Percentiles rank a stretch among this genome's conserved stretches.
Evolutionary conservation across 1,140 invertebrate genomes (phyloP).

Genomic region (Grapholita molesta): DNA sequence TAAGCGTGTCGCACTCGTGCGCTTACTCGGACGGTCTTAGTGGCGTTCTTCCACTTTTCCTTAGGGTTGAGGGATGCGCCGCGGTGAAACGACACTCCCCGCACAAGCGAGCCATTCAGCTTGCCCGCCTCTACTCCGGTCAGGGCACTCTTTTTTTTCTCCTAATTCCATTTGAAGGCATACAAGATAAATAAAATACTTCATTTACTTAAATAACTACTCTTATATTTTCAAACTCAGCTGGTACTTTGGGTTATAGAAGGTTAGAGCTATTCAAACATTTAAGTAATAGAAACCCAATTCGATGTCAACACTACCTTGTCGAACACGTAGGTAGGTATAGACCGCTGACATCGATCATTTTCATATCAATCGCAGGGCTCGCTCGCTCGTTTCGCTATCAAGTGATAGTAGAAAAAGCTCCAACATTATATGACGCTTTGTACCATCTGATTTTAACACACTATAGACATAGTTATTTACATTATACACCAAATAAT

Average conservation of each 20-base stretch:
- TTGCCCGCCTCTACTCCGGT: conserved; percentile 78
- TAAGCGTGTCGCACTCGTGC: conserved; percentile 27
- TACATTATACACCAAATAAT: neutral
- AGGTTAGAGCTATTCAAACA: neutral
- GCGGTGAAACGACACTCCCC: conserved; percentile 75
- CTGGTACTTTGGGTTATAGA: neutral
- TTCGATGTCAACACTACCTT: too few species aligned
- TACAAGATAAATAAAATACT: conserved; percentile 31
- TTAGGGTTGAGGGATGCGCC: conserved; percentile 52
- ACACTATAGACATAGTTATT: neutral
- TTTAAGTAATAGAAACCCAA: neutral
- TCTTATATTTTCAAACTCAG: neutral
- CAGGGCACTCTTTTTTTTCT: conserved; percentile 79
- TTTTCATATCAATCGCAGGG: neutral
- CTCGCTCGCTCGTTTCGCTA: neutral
- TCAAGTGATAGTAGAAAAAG: neutral
- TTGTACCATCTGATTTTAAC: neutral
- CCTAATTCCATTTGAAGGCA: conserved; percentile 55
- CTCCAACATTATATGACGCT: neutral
- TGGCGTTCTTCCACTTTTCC: conserved; percentile 81
- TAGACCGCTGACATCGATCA: too few species aligned
- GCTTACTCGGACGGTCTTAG: conserved; percentile 84
- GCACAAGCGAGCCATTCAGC: conserved; percentile 76
- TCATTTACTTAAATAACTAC: conserved; percentile 21
- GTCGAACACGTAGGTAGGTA: too few species aligned